A percentile compares a stretch with the other conserved stretches of the same genome.
Conservation (phyloP, 2,888 invertebrate species). For the Hirudinaria manillensis region DNA sequence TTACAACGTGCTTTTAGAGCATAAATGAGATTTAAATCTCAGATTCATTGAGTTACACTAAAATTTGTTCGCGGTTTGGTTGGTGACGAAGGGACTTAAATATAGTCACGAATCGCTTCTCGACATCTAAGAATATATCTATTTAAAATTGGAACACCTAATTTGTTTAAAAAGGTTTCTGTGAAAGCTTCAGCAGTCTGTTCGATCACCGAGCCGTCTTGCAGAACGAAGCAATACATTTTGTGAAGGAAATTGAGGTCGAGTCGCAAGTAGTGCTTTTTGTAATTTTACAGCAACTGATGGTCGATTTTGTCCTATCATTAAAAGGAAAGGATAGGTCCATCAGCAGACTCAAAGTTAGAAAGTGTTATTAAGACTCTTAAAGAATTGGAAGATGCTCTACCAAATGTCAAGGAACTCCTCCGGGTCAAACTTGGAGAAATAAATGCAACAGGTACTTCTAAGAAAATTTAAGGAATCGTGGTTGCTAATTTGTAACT, state of each 20-base stretch:
- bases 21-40: no score
- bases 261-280: no score
- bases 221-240: conserved; percentile 24
- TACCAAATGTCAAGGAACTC: neutral
- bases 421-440: neutral
- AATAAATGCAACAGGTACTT: no score
- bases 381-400: neutral
- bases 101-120: no score
- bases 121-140: no score
- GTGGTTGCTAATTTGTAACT: no score
- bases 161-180: neutral
- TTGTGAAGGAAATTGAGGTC: conserved; percentile 23
- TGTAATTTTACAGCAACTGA: neutral
- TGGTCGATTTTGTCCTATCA: neutral
- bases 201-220: conserved; percentile 23
- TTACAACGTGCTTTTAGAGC: no score
- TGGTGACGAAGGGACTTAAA: no score
- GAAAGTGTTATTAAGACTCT: neutral
- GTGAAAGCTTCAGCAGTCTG: conserved; percentile 3
- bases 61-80: no score
- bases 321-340: neutral
- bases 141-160: no score
- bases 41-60: no score
- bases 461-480: no score
- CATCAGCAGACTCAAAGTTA: neutral